These are phyloP conservation scores for Caenorhabditis sulstoni DNA, from an alignment of 2,888 invertebrate species.

Conservation along the genomic window DNA sequence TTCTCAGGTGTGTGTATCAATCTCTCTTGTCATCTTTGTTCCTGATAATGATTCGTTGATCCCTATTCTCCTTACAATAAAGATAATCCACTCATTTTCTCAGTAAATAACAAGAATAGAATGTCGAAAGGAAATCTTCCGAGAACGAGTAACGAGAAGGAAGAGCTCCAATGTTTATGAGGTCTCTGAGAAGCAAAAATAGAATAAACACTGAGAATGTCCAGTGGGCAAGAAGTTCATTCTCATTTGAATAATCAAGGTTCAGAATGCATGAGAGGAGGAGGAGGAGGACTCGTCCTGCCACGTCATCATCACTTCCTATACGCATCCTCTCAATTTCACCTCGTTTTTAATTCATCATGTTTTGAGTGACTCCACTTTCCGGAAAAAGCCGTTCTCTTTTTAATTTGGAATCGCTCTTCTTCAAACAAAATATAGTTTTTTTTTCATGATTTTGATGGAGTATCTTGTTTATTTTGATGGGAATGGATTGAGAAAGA, in stretches of 20 bases:
- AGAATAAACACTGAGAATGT: constrained; percentile 12
- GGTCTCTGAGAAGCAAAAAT: constrained; percentile 13
- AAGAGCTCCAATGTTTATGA: constrained; percentile 4
- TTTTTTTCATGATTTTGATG: constrained; percentile 42
- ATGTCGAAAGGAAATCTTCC: not conserved
- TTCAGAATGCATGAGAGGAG: not conserved
- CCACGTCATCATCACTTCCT: constrained; percentile 9
- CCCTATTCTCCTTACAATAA: not conserved
- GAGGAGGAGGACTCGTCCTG: too few relatives aligned
- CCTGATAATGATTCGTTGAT: not conserved
- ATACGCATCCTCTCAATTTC: too few relatives aligned
- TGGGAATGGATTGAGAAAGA: not conserved
- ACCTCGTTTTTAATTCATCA: constrained; percentile 33
- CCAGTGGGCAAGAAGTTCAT: not conserved
- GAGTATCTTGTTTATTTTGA: constrained; percentile 50
- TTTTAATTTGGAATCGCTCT: constrained; percentile 2
- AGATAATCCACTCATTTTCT: not conserved
- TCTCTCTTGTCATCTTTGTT: not conserved
- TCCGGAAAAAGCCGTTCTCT: constrained; percentile 18
- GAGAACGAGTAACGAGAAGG: not conserved
- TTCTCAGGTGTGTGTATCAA: too few relatives aligned
- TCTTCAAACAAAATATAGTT: constrained; percentile 21
- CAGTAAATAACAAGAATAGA: constrained; percentile 10
- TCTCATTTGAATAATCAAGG: constrained; percentile 20
- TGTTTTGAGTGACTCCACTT: constrained; percentile 25